phyloP scores from a whole-genome alignment of 2,113 vertebrate genomes.

The Halichoerus grypus region DNA sequence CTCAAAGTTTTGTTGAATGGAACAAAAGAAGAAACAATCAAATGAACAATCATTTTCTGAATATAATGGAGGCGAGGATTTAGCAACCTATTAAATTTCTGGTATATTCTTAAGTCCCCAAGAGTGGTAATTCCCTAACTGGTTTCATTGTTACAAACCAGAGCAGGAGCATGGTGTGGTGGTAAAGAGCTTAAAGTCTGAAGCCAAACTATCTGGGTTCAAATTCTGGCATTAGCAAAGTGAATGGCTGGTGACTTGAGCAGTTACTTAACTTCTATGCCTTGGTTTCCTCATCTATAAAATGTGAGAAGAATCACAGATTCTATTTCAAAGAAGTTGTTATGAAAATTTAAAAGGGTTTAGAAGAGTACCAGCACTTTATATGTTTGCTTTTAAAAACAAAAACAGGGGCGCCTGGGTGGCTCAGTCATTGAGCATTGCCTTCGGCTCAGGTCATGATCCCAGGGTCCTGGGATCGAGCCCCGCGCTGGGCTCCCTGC shows the following conservation, averaged over 20 bases:
- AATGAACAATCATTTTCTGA: slow-evolving; percentile 23
- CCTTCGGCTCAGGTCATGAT: no score
- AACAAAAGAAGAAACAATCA: slow-evolving; percentile 37
- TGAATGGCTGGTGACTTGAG: neutral
- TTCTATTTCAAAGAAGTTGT: neutral
- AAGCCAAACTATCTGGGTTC: neutral
- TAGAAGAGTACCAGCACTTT: neutral
- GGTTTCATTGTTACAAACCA: neutral
- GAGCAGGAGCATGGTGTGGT: neutral
- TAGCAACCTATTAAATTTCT: neutral
- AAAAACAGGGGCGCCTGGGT: neutral
- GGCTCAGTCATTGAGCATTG: no score
- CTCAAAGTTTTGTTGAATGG: neutral
- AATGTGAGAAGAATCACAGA: slow-evolving; percentile 45
- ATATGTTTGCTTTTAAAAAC: neutral
- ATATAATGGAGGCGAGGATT: neutral
- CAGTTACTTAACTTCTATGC: neutral
- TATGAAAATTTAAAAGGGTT: slow-evolving; percentile 13
- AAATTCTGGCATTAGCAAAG: neutral
- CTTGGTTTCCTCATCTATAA: slow-evolving; percentile 37
- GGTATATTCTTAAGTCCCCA: neutral
- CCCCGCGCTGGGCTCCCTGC: no score
- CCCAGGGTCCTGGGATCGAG: no score
- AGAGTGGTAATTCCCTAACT: neutral
- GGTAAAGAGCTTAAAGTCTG: neutral